Base-by-base conservation (phyloP, 2,113 vertebrate genomes). In the Malurus melanocephalus region DNA sequence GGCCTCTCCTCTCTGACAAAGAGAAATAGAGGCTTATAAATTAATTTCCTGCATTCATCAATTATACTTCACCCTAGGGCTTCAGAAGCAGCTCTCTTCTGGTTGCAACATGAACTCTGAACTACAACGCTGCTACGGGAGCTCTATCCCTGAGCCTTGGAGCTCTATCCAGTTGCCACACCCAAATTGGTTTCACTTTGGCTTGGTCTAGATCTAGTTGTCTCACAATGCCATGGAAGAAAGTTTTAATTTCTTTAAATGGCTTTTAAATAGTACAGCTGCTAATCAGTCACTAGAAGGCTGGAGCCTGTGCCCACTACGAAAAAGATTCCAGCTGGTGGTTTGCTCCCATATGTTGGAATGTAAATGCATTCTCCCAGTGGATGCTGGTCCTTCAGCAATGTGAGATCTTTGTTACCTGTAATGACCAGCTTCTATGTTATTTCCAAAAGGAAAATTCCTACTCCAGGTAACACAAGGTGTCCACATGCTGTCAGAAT, bases 351-450 rank as follows among this genome's bases (percentile, higher is more conserved):
- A 56, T 20, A 60, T 22, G 8, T 24, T 19, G 9, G 40, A 90
- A 56, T 88, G 84, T 56, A 62, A 49, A 62, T 59, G 32, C 26
- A 20, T 46, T 80, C 21, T 80, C 11, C 55, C 55, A 14, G 38
- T 6, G 7, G 14, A n/a, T 6, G 6, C 13, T 33, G 14, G 43
- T 22, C 30, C 22, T 84, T 75, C 66, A 67, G 45, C 52, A n/a
- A 46, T 16, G 14, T 38, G 28, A 90, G 35, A 22, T 10, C 10
- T 68, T 65, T 38, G 19, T 13, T 43, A 55, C n/a, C 9, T 4
- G 1, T 4, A 51, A 11, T 8, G 20, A 20, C 3, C 8, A 49
- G 8, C 27, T 79, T 45, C 17, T 42, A 32, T 1, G 2, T 72
- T 57, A n/a, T 52, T 79, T 64, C 16, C 1, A 4, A 61, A 10